Base-by-base conservation (phyloP, 2,888 invertebrate species). In the Lasioglossum calceatum region DNA sequence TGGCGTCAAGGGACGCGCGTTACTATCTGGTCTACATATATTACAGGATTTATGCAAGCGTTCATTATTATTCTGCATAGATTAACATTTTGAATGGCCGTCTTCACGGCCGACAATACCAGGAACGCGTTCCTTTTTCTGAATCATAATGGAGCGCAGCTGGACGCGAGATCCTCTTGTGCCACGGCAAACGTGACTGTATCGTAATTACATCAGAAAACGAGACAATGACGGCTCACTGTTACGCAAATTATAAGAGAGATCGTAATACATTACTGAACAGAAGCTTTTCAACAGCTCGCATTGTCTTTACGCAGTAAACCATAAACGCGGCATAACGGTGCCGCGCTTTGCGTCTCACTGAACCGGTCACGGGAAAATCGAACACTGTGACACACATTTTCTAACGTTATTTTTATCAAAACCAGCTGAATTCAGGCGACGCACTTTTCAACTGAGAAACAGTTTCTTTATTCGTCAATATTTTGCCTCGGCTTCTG, bases 181-280 rank as follows among this genome's bases (percentile, higher is more conserved):
- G 67, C 77, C 19, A 58, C n/a, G n/a, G 79, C 64, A 54, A 64
- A 75, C 84, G 39, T 50, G 77, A 36, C 44, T 73, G 19, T 73
- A 84, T 84, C 76, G 86, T 82, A 86, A 86, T 81, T 86, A 61
- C 81, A 86, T 86, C 72, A 81, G 86, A 78, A 86, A 86, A 79
- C 58, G 82, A 79, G 76, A 86, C 86, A 86, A 86, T 79, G 79
- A 86, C 58, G 72, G 86, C 54, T 79, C 72, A 64, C 77, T 86
- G 81, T 86, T 86, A 72, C 82, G 72, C 78, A 79, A 77, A 81
- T 86, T 86, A 81, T 79, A 79, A 81, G 39, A 75, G 71, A 73
- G 81, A 85, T 76, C n/a, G 81, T 71, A 81, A 73, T 47, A 77
- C 81, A 81, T 72, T 36, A 64, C 67, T 8, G 85, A 77, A 80